Evolutionary conservation across 2,888 invertebrate genomes (phyloP).

Genomic region (Nesidiocoris tenuis): DNA sequence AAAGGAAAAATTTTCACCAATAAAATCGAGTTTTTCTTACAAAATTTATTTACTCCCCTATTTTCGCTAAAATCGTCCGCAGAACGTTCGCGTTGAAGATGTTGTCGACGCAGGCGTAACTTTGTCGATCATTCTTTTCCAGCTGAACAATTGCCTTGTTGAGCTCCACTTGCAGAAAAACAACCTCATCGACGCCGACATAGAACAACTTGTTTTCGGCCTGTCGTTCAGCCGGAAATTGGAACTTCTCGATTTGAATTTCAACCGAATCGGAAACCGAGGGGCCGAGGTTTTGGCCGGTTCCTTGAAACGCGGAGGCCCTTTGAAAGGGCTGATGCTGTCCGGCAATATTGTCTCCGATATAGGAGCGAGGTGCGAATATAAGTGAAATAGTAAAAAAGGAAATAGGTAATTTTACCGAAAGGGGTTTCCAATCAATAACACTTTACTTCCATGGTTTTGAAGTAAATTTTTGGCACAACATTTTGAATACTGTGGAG

Average conservation of each 20-base stretch:
- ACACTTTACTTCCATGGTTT: too few species aligned
- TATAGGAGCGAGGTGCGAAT: constrained; percentile 59
- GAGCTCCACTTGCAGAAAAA: constrained; percentile 51
- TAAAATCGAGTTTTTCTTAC: neutral
- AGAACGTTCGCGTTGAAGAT: too few species aligned
- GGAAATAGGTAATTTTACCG: too few species aligned
- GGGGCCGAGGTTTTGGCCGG: constrained; percentile 61
- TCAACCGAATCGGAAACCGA: constrained; percentile 60
- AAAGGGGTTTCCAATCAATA: too few species aligned
- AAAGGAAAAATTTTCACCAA: too few species aligned
- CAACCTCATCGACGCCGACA: constrained; percentile 47
- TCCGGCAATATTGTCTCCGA: constrained; percentile 61
- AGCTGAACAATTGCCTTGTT: constrained; percentile 36
- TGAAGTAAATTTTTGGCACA: too few species aligned
- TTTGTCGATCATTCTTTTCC: neutral
- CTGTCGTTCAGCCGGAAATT: constrained; percentile 59
- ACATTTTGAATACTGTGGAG: too few species aligned
- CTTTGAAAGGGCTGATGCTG: constrained; percentile 59
- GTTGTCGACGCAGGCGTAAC: too few species aligned
- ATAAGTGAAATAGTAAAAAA: too few species aligned
- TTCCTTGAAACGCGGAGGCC: constrained; percentile 59
- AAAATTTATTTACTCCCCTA: neutral
- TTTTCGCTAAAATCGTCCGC: neutral
- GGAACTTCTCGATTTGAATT: constrained; percentile 61
- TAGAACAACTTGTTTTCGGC: constrained; percentile 48